A percentile compares a stretch with the other conserved stretches of the same genome.
Evolutionary conservation across 2,113 vertebrate genomes (phyloP).

Genomic region (Spilogale gracilis): DNA sequence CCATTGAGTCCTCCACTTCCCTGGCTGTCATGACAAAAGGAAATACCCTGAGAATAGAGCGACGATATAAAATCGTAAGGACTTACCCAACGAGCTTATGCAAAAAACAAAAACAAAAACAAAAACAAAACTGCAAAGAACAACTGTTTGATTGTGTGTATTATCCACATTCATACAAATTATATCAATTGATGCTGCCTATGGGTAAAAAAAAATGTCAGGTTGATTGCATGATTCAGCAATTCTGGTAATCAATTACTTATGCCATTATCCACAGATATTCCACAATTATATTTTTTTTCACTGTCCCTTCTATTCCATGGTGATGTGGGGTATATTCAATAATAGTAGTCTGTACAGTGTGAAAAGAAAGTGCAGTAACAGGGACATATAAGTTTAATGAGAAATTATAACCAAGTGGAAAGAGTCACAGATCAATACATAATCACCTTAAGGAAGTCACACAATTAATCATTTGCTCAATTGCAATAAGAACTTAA

Average conservation of each 20-base stretch:
- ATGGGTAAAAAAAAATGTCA: background rate
- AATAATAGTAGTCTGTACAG: background rate
- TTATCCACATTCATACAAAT: background rate
- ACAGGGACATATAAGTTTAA: background rate
- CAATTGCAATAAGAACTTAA: conserved; percentile 39
- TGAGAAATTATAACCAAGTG: conserved; percentile 50
- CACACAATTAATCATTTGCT: conserved; percentile 18
- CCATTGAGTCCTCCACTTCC: background rate
- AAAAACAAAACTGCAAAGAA: too few species aligned
- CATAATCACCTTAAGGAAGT: background rate
- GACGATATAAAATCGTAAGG: background rate
- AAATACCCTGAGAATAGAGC: background rate
- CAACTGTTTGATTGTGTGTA: background rate
- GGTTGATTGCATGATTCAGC: background rate
- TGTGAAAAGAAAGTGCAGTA: background rate
- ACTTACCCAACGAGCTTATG: background rate
- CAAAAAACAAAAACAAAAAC: background rate
- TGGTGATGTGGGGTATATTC: background rate
- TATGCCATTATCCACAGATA: background rate
- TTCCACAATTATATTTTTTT: background rate
- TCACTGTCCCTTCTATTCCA: background rate
- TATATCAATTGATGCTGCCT: background rate
- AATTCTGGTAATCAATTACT: background rate
- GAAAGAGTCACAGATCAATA: background rate
- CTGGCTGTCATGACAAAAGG: background rate